These are phyloP conservation scores for Apodemus speciosus DNA, from an alignment of 2,113 vertebrate genomes.

Conservation along the genomic window DNA sequence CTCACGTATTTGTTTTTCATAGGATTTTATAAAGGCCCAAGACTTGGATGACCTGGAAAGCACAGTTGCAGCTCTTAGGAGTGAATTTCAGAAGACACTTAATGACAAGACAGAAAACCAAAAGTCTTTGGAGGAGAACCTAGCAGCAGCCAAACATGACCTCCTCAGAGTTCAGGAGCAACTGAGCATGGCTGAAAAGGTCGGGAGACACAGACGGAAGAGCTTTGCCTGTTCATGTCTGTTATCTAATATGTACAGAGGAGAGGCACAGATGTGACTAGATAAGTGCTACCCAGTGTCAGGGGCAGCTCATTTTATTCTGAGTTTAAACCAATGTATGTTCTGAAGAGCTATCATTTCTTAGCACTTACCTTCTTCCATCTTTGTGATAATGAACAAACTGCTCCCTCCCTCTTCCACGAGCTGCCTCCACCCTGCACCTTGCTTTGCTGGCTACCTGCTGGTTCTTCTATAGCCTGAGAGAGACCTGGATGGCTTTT, in stretches of 20 bases:
- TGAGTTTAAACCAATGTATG: background rate
- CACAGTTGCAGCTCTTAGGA: constrained; percentile 91
- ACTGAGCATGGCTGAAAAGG: constrained; percentile 94
- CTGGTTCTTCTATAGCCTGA: background rate
- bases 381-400: background rate
- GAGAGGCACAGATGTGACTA: background rate
- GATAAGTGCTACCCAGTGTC: background rate
- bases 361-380: background rate
- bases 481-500: background rate
- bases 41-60: constrained; percentile 91
- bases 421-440: background rate
- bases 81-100: constrained; percentile 92
- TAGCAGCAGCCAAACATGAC: constrained; percentile 93
- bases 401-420: background rate
- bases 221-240: background rate
- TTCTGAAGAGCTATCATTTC: background rate
- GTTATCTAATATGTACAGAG: background rate
- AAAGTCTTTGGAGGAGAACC: constrained; percentile 92
- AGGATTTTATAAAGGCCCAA: constrained; percentile 85
- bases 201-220: constrained; percentile 66
- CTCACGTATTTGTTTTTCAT: constrained; percentile 9
- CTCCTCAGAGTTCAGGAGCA: constrained; percentile 95
- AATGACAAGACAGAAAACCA: constrained; percentile 88
- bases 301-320: background rate
- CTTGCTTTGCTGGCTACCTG: accelerated